Base-by-base conservation (phyloP, 2,888 invertebrate genomes). In the Tetranychus piercei region DNA sequence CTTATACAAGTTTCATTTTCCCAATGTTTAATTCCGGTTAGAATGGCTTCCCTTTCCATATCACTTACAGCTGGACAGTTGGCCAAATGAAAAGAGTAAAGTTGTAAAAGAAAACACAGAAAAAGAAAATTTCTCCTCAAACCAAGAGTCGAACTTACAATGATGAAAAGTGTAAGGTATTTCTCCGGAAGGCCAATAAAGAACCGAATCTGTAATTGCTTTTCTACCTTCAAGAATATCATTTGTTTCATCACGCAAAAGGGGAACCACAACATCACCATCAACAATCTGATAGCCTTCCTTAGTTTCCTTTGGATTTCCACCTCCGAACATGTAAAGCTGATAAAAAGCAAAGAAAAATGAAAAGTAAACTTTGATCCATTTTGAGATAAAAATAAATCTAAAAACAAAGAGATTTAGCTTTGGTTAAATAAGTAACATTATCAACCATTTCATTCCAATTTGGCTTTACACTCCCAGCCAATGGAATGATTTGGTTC, bases 1-100 rank as follows among this genome's bases (percentile, higher is more conserved):
- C 18, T 71, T 5, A 81, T 74, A 73, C 81, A 81, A 0, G 80
- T 80, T 73, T 80, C 79, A 2, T 76, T 76, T 45, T 79, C 72
- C 79, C 80, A 81, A 65, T 80, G 79, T 5, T 73, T 67, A 2
- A 80, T 77, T 11, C 80, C 81, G 23, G 34, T 15, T 44, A 73
- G 0, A 22, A 75, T 75, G 9, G 74, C 44, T 43, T 20, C 7
- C 34, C 22, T 55, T 23, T 73, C 67, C 11, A 6, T 15, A 34
- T 34, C 69, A 18, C 11, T 74, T 20, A 74, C 45, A 71, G 74
- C 73, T 73, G 15, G 4, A 15, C 15, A 55, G 2, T 55, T 55
- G 55, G 7, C 9, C 11, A 18, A 69, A 23, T 69, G 11, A 23
- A 23, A 69, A 11, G 20, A 69, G 6, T 8, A 20, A 22, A 11